Conservation (phyloP, 2,797 vertebrate genomes). For the Nothura maculosa region DNA sequence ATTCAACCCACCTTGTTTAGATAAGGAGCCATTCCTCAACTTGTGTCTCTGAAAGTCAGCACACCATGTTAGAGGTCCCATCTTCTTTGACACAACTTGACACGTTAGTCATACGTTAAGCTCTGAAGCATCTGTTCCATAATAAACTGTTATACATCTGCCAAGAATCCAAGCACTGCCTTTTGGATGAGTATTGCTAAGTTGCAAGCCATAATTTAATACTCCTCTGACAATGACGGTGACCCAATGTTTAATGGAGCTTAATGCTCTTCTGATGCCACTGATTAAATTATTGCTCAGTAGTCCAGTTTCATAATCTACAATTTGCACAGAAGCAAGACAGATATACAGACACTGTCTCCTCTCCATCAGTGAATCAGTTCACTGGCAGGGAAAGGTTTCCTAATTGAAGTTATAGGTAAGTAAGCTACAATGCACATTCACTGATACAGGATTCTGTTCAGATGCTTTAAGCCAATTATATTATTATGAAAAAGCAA, state of each 20-base stretch:
- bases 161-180: conserved; percentile 68
- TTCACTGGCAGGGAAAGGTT: conserved; percentile 34
- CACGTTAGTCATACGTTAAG: conserved; percentile 43
- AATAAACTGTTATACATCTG: conserved; percentile 50
- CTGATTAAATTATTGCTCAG: conserved; percentile 76
- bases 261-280: conserved; percentile 72
- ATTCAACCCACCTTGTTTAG: neutral
- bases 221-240: conserved; percentile 67
- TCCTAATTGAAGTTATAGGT: conserved; percentile 62
- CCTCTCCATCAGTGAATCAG: conserved; percentile 52
- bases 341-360: conserved; percentile 52
- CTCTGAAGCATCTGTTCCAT: conserved; percentile 62
- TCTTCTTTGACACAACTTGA: conserved; percentile 54
- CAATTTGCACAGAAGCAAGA: conserved; percentile 58
- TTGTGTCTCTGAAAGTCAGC: neutral
- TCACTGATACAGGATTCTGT: neutral
- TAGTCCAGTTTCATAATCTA: conserved; percentile 65
- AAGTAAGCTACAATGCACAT: neutral
- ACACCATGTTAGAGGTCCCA: neutral
- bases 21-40: neutral
- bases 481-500: neutral
- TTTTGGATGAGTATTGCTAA: conserved; percentile 67
- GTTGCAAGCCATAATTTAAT: conserved; percentile 75
- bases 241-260: conserved; percentile 70
- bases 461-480: conserved; percentile 41